Conservation (phyloP, 2,797 vertebrate genomes). For the Anguilla pacifica region DNA sequence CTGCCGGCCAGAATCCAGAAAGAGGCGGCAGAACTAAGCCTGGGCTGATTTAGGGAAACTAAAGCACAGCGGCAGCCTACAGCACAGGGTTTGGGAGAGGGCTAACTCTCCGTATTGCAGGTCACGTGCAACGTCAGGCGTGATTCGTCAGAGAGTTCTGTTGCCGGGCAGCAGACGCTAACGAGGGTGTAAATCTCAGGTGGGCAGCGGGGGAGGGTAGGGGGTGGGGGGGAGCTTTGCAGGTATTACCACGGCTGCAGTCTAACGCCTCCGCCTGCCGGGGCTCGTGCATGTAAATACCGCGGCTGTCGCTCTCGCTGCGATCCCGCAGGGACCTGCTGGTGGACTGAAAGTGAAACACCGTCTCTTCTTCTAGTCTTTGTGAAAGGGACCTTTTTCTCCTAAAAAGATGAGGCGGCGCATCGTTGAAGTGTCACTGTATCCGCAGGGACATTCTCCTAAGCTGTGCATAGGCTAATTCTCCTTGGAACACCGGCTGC, state of each 20-base stretch:
- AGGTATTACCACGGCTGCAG: not conserved
- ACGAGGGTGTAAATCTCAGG: not conserved
- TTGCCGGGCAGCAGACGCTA: not conserved
- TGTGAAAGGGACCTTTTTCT: not conserved
- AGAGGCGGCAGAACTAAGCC: not conserved
- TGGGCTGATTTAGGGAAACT: not conserved
- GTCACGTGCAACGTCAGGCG: not conserved
- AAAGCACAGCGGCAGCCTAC: not conserved
- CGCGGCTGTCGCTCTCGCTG: not conserved
- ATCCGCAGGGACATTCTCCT: not conserved
- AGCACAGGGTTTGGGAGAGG: not conserved
- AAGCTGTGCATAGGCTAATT: not conserved
- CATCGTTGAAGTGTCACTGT: not conserved
- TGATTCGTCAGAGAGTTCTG: not conserved
- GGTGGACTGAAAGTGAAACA: no score
- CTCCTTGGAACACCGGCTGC: not conserved
- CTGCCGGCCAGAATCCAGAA: not conserved
- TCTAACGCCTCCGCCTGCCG: not conserved
- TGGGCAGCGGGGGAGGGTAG: not conserved
- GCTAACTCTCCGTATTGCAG: not conserved
- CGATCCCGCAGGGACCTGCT: no score
- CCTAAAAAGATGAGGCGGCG: not conserved
- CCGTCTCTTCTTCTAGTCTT: not conserved
- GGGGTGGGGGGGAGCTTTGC: not conserved
- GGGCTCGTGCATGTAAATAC: not conserved